These are phyloP conservation scores for Lacanobia wlatinum DNA, from an alignment of 2,888 invertebrate species.

Conservation along the genomic window DNA sequence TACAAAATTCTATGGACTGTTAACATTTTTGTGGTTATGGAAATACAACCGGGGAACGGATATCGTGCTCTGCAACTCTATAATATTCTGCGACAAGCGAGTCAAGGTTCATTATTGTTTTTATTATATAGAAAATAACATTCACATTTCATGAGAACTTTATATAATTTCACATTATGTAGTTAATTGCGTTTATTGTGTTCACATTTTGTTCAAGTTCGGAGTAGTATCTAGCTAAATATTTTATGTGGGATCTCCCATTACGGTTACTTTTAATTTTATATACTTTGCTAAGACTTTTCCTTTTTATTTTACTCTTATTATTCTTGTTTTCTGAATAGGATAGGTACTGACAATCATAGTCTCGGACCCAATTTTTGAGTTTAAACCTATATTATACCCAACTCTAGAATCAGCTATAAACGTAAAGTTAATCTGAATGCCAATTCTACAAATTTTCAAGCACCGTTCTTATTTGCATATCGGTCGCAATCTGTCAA, in stretches of 20 bases:
- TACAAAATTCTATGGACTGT: conserved; percentile 43
- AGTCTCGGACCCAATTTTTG: too few species aligned
- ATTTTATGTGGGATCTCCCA: conserved; percentile 6
- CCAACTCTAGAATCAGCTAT: background rate
- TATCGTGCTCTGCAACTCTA: conserved; percentile 66
- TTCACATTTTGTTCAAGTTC: conserved; percentile 2
- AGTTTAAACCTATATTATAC: background rate
- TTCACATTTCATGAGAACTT: conserved; percentile 46
- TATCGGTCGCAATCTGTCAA: too few species aligned
- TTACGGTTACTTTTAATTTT: background rate
- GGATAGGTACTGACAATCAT: background rate
- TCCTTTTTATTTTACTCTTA: background rate
- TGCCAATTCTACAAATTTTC: too few species aligned
- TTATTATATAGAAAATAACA: conserved; percentile 44
- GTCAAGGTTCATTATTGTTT: conserved; percentile 57
- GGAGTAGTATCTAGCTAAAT: background rate
- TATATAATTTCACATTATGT: conserved; percentile 34
- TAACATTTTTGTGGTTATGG: conserved; percentile 58
- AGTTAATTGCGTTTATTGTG: conserved; percentile 11
- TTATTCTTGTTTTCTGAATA: background rate
- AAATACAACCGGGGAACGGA: conserved; percentile 67
- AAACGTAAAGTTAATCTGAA: conserved; percentile 16
- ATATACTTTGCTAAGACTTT: background rate
- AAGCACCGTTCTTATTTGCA: too few species aligned
- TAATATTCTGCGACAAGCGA: conserved; percentile 44